Conservation (phyloP, 2,888 invertebrate genomes). For the Torymus tubicola region DNA sequence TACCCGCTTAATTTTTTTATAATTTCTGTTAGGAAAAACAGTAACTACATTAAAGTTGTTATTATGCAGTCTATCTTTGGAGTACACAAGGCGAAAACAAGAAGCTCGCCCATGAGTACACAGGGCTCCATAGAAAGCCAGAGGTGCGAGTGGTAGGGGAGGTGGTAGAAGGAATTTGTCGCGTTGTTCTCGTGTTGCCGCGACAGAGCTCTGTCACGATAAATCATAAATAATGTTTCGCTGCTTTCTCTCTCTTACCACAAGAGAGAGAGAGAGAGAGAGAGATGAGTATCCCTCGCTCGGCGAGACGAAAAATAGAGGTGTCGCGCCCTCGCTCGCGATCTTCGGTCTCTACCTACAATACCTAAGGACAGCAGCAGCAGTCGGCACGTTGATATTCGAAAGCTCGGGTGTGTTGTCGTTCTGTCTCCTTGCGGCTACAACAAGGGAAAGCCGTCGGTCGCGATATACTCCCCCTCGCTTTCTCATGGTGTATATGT, state of each 20-base stretch:
- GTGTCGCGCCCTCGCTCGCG: not conserved
- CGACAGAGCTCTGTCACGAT: slow-evolving; percentile 52
- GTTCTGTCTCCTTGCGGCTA: slow-evolving; percentile 38
- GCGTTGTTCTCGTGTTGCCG: slow-evolving; percentile 44
- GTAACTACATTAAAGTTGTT: too few relatives aligned
- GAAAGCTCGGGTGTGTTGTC: slow-evolving; percentile 51
- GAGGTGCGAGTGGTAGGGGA: not conserved
- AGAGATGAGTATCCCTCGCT: not conserved
- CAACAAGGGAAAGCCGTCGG: slow-evolving; percentile 51
- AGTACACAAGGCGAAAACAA: too few relatives aligned
- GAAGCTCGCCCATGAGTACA: not conserved
- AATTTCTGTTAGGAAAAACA: too few relatives aligned
- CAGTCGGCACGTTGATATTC: slow-evolving; percentile 6
- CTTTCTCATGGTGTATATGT: slow-evolving; percentile 8
- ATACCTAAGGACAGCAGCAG: slow-evolving; percentile 19
- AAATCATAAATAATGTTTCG: slow-evolving; percentile 58
- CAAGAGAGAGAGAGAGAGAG: too few relatives aligned
- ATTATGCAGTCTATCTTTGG: too few relatives aligned
- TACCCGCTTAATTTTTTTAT: too few relatives aligned
- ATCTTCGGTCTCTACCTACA: slow-evolving; percentile 29
- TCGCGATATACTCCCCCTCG: slow-evolving; percentile 35
- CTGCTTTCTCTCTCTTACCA: too few relatives aligned
- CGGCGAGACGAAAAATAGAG: slow-evolving; percentile 27
- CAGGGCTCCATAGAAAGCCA: not conserved
- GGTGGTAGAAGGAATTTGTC: slow-evolving; percentile 32